phyloP scores from a whole-genome alignment of 2,113 vertebrate species.

The Aldabrachelys gigantea region DNA sequence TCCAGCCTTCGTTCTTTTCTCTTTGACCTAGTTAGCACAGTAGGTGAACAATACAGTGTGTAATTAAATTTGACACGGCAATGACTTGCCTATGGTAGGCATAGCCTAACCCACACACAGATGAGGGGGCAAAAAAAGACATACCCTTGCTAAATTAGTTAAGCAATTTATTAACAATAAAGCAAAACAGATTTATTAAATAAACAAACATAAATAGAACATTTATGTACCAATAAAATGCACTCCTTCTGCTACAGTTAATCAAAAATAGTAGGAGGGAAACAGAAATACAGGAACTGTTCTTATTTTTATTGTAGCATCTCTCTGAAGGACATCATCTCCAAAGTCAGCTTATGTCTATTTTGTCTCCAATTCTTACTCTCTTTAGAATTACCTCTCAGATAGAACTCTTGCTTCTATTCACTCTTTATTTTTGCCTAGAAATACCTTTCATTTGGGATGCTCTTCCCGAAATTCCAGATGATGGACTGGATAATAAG shows the following conservation, averaged over 20 bases:
- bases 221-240: not conserved
- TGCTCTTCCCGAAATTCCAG: not conserved
- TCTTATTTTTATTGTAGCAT: not conserved
- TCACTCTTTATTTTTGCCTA: not conserved
- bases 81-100: not conserved
- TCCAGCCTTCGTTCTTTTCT: not conserved
- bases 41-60: not conserved
- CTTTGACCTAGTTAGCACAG: not conserved
- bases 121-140: not conserved
- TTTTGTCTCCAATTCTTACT: not conserved
- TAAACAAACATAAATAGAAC: not conserved
- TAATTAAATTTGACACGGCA: fast-evolving
- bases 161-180: not conserved
- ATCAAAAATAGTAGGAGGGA: not conserved
- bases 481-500: not conserved
- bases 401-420: fast-evolving
- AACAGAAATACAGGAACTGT: not conserved
- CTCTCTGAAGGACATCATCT: not conserved
- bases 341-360: not conserved
- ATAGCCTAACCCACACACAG: fast-evolving
- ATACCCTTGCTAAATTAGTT: fast-evolving
- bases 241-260: not conserved
- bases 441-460: not conserved
- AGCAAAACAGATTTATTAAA: not conserved
- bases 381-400: not conserved